Conservation (phyloP, 1,140 invertebrate species). For the Acromyrmex heyeri region DNA sequence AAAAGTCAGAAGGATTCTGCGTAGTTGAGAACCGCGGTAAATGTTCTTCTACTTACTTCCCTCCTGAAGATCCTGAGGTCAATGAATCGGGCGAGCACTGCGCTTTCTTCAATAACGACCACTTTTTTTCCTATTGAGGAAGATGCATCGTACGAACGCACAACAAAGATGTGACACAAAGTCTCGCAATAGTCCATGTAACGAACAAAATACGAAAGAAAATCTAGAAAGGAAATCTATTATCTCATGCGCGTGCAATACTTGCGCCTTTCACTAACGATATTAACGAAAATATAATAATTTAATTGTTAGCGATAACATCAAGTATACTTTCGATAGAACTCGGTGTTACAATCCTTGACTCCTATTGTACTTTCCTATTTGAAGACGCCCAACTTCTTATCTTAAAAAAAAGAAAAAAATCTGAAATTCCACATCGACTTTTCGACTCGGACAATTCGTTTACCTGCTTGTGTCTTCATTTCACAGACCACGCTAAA, state of each 20-base stretch:
- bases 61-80: conserved; percentile 42
- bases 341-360: neutral
- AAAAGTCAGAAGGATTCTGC: neutral
- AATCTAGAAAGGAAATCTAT: conserved; percentile 5
- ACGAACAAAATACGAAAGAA: neutral
- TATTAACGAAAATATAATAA: conserved; percentile 35
- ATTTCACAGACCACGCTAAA: neutral
- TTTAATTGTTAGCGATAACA: neutral
- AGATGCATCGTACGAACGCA: conserved; percentile 46
- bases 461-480: neutral
- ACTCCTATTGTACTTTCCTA: neutral
- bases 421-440: conserved; percentile 16
- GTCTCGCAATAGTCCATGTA: conserved; percentile 13
- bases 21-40: conserved; percentile 52
- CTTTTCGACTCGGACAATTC: neutral
- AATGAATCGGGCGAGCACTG: conserved; percentile 54
- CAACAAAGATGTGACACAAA: conserved; percentile 53
- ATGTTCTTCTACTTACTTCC: conserved; percentile 45
- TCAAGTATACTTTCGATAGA: neutral
- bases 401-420: neutral
- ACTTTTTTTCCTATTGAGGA: conserved; percentile 52
- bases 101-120: conserved; percentile 52
- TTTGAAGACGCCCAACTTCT: neutral
- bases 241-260: neutral
- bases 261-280: neutral